phyloP scores from a whole-genome alignment of 1,140 invertebrate species.

The Cyrtorhinus lividipennis region DNA sequence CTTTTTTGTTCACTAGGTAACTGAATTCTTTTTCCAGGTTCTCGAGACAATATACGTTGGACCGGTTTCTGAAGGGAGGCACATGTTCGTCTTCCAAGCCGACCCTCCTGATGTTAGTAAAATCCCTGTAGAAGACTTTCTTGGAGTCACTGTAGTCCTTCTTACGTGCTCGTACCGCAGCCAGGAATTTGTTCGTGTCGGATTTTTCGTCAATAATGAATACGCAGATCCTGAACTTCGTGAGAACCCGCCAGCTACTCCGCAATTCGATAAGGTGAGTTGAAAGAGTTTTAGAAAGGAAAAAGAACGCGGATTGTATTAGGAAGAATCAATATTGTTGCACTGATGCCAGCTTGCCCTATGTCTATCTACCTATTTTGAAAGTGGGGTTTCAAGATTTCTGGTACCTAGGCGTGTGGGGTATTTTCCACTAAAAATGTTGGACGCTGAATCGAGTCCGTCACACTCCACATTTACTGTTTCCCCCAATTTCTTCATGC shows the following conservation, averaged over 20 bases:
- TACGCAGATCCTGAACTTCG: constrained; percentile 84
- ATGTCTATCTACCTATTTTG: no score
- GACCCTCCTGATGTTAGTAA: constrained; percentile 84
- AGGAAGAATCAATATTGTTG: no score
- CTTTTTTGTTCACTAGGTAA: no score
- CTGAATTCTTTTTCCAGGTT: constrained; percentile 37
- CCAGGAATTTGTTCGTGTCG: constrained; percentile 93
- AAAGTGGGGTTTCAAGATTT: no score
- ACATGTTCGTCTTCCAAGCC: constrained; percentile 96
- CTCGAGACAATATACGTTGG: constrained; percentile 94
- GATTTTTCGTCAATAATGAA: constrained; percentile 98
- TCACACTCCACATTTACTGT: no score
- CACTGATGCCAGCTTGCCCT: no score
- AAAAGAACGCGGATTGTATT: no score
- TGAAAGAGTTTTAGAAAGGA: no score
- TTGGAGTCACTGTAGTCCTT: constrained; percentile 94
- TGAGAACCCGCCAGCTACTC: constrained; percentile 85
- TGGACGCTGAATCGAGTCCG: no score
- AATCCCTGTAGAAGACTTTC: constrained; percentile 88
- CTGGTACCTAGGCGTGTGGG: no score
- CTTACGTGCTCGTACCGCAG: constrained; percentile 85
- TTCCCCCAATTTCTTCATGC: no score
- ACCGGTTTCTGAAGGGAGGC: constrained; percentile 90
- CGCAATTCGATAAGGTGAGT: constrained; percentile 78
- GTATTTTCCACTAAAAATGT: no score